Evolutionary conservation across 2,888 invertebrate species (phyloP), one percentile per base, ranked within the genome.

Genomic region (Erpobdella octoculata): DNA sequence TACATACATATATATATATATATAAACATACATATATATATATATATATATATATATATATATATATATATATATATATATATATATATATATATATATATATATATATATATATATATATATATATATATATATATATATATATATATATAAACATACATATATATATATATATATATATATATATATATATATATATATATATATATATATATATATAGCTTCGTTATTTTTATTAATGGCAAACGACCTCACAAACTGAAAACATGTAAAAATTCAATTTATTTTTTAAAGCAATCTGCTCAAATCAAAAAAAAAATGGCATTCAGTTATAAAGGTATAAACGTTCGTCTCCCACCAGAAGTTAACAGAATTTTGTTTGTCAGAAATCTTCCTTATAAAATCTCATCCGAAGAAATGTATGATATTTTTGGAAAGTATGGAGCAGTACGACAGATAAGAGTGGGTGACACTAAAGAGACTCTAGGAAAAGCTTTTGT

Each of bases 351-450:
- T 76, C 87, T 99, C 74, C 97, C 98, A 36, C 98, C 98, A 75
- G 98, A 97, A 87, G 98, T 98, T 2, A 98, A 99, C 82, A 87
- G 97, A 81, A 92, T 98, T 73, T 85, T 98, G 3, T 98, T 96
- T 82, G 90, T 99, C 12, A 87, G 97, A 80, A 99, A 99, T 85
- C 86, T 98, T 74, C 98, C 98, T 0, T 99, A 97, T 81, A 98
- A 98, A 87, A 98, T 99, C 78, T 96, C 96, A 67, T 93, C 92
- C 6, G 98, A 98, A 84, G 98, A 99, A 88, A 98, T 98, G 97
- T 98, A 99, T 82, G 98, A 99, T 85, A 99, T 99, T 76, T 99
- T 98, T 87, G 98, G 98, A 25, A 99, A 99, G 86, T 98, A 97
- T 85, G 98, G 98, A 78, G 97, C 98, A 2, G 97, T 98, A 76